Evolutionary conservation across 2,113 vertebrate genomes (phyloP).

Genomic region (Phocoena phocoena): DNA sequence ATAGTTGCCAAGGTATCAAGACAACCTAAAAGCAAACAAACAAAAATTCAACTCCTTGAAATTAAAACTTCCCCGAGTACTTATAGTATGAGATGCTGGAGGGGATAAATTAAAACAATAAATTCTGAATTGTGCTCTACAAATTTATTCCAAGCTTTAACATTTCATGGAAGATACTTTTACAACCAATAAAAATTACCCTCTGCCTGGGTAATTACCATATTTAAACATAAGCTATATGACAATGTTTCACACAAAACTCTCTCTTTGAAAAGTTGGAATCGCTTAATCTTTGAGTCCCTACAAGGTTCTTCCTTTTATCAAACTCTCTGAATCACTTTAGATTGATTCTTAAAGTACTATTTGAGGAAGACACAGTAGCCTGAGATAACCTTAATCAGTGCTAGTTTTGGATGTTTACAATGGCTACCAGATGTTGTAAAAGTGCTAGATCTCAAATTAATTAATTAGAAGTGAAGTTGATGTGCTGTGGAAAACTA

Average conservation of each 20-base stretch:
- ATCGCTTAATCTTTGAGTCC: background rate
- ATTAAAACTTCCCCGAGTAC: background rate
- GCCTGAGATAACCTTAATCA: background rate
- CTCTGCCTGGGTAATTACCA: background rate
- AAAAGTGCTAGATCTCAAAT: background rate
- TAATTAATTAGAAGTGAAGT: background rate
- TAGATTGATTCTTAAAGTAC: background rate
- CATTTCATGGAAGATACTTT: background rate
- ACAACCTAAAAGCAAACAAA: constrained; percentile 88
- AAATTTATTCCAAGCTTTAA: background rate
- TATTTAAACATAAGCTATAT: background rate
- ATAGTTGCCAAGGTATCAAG: constrained; percentile 97
- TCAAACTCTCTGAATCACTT: background rate
- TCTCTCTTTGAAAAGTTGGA: background rate
- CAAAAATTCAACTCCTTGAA: constrained; percentile 34
- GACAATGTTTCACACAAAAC: background rate
- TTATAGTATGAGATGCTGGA: background rate
- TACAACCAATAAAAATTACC: background rate
- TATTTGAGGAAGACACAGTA: background rate
- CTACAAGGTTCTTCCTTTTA: background rate
- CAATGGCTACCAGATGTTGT: background rate
- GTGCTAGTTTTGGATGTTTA: background rate
- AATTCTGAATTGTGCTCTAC: background rate
- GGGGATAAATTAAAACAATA: constrained; percentile 19
- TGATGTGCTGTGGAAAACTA: background rate